Evolutionary conservation across 2,113 vertebrate genomes (phyloP).

Genomic region (Anguilla rostrata): DNA sequence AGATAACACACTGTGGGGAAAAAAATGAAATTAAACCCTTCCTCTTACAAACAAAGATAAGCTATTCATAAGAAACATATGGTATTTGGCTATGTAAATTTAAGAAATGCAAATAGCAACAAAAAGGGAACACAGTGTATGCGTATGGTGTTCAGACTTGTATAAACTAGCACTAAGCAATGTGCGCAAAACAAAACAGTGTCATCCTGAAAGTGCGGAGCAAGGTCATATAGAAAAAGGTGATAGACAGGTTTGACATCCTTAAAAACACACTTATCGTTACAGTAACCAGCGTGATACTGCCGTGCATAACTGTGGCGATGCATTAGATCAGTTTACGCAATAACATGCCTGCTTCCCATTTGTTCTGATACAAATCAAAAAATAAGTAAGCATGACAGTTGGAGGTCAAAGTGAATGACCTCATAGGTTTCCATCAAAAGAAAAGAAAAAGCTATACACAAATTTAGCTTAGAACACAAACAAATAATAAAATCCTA

Average conservation of each 20-base stretch:
- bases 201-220: background rate
- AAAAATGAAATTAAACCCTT: background rate
- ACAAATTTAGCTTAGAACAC: background rate
- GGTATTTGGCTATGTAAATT: no score
- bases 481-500: constrained; percentile 55
- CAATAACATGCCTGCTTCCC: background rate
- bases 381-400: background rate
- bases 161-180: no score
- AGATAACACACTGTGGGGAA: no score
- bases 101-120: no score
- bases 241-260: background rate
- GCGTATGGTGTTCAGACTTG: no score
- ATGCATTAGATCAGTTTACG: background rate
- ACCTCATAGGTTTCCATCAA: background rate
- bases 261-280: background rate
- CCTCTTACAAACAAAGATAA: background rate
- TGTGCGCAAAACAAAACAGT: background rate
- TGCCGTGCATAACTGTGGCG: background rate
- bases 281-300: background rate
- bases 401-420: background rate
- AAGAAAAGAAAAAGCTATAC: background rate
- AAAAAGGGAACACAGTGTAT: no score
- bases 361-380: background rate
- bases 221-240: background rate
- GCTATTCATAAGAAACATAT: background rate